phyloP scores from a whole-genome alignment of 2,797 vertebrate species.

The Malacoctenus gilli region DNA sequence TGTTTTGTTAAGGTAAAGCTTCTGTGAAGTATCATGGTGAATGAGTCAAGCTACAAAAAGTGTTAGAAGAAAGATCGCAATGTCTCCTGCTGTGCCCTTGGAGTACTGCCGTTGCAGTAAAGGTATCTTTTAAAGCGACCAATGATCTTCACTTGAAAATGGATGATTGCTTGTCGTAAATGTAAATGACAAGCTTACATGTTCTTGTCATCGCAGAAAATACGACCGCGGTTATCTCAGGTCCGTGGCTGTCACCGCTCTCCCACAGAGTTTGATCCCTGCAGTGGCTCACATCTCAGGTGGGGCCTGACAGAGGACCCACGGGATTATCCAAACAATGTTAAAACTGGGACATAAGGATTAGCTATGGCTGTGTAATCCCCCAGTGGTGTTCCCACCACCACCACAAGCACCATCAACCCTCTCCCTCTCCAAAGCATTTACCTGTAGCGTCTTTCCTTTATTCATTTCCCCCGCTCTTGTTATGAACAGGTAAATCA shows the following conservation, averaged over 20 bases:
- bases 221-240: conserved; percentile 10
- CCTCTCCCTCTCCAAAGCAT: conserved; percentile 1
- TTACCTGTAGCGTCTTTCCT: neutral
- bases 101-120: neutral
- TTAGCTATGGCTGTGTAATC: conserved; percentile 62
- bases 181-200: conserved; percentile 1
- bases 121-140: neutral
- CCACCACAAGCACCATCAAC: conserved; percentile 2
- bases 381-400: conserved; percentile 29
- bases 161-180: neutral
- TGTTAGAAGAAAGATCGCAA: too few relatives aligned
- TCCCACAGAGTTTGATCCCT: conserved; percentile 33
- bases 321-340: conserved; percentile 68
- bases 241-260: conserved; percentile 16
- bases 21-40: too few relatives aligned
- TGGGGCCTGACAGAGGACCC: conserved; percentile 50
- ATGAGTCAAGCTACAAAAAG: too few relatives aligned
- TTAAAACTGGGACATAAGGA: conserved; percentile 69
- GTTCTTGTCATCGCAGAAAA: conserved; percentile 12
- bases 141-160: conserved; percentile 1
- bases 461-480: neutral
- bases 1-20: too few relatives aligned
- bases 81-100: neutral
- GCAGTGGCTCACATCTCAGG: conserved; percentile 42
- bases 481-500: neutral